Base-by-base conservation (phyloP, 1,140 invertebrate species). In the Glossosoma conforme region DNA sequence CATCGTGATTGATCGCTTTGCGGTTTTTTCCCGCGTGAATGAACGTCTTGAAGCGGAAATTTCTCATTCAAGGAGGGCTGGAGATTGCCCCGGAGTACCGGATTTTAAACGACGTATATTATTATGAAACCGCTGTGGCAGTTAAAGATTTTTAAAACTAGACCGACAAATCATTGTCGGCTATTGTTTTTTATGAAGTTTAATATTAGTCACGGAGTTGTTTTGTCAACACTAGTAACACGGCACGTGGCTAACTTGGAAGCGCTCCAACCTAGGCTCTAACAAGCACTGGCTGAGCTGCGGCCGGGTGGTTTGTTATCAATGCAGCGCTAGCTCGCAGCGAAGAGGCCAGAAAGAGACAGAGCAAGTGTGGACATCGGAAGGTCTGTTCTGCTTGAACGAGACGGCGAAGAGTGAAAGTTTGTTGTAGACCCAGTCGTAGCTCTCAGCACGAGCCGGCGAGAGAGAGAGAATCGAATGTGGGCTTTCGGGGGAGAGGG, bases 51-150 rank as follows among this genome's bases (percentile, higher is more conserved):
- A 80, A 79, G 58, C 74, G 69, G 65, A 72, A 68, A 65, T 77
- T 78, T 80, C 75, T 77, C 77, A 79, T 79, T 73, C 75, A 75
- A 70, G 77, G 25, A 30, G n/a, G 25, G n/a, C n/a, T n/a, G n/a
- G n/a, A n/a, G n/a, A n/a, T n/a, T n/a, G n/a, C n/a, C n/a, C n/a
- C n/a, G n/a, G n/a, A n/a, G n/a, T n/a, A n/a, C n/a, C n/a, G n/a
- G n/a, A n/a, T n/a, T n/a, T n/a, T n/a, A n/a, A n/a, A n/a, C n/a
- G n/a, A n/a, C n/a, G n/a, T n/a, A n/a, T n/a, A n/a, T n/a, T n/a
- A n/a, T n/a, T n/a, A n/a, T n/a, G n/a, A n/a, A n/a, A n/a, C n/a
- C n/a, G n/a, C n/a, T n/a, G n/a, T n/a, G n/a, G n/a, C n/a, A n/a
- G n/a, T n/a, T n/a, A n/a, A n/a, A n/a, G n/a, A n/a, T n/a, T n/a